Base-by-base conservation (phyloP, 2,797 vertebrate species). In the Microchirus variegatus region DNA sequence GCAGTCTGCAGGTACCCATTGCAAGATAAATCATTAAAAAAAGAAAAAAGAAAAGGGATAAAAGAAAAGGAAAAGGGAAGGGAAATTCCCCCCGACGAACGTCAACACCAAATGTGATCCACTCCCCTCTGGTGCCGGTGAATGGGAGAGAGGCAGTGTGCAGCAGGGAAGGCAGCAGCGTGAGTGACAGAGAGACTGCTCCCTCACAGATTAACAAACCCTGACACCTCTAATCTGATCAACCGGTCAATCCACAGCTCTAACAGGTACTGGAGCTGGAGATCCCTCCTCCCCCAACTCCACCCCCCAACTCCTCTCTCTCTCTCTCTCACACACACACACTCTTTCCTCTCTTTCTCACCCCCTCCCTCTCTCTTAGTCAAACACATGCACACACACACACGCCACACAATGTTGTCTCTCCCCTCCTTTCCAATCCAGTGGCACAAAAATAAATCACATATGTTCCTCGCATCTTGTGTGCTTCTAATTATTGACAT, bases 1-100 rank as follows among this genome's bases (percentile, higher is more conserved):
- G 91, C 78, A 91, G 90, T 92, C 93, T 93, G 93, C 91, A 91
- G 90, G 95, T 94, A 95, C 95, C 95, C 96, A 98, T 98, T 90
- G 73, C 80, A 59, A 75, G 63, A 53, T 40, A 60, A 43, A 70
- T 37, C 35, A 38, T 42, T n/a, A 43, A 10, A 43, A 40, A 16
- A 44, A 54, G 15, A 46, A 14, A 55, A 10, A 37, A 17, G 6
- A 26, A n/a, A 12, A 17, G 10, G 22, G 12, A 7, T 1, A 7
- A 10, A n/a, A 10, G 22, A 31, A 53, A 19, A 37, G 18, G 35
- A 19, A 13, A 15, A 1, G 15, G 15, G 47, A 59, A 69, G 77
- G 77, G 80, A 83, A 72, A 80, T 83, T 88, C 87, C 85, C 89
- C n/a, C 87, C 83, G 79, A 79, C 76, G 73, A 72, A 72, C 77